Evolutionary conservation across 30 jellyfish, hydroid and myxozoan genomes (phyloP), one percentile per base, ranked within the genome.

Genomic region (Hydra vulgaris): DNA sequence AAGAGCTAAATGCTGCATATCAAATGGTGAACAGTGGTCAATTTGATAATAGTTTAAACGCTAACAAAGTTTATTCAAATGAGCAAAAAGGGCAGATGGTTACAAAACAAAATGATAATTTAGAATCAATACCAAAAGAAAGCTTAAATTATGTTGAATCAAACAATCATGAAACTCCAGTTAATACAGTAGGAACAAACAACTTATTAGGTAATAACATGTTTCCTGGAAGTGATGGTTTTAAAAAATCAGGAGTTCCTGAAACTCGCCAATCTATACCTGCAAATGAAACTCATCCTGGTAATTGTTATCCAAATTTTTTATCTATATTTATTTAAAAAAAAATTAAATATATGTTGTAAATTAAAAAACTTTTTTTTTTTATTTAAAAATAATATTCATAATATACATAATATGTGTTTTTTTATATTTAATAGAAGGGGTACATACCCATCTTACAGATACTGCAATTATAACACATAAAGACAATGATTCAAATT

Each of bases 391-490:
- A n/a, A n/a, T n/a, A n/a, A n/a, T n/a, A n/a, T n/a, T n/a, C n/a
- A n/a, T n/a, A n/a, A n/a, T n/a, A n/a, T n/a, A n/a, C n/a, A n/a
- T n/a, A n/a, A n/a, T 21, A 7, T 70, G 76, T 70, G 15, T 56
- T 1, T 40, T 54, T 26, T 54, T 25, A 27, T 74, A 74, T 67
- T 1, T 74, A 77, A 24, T 27, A 91, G 97, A 82, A 53, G 97
- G 97, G 7, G 82, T 68, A n/a, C 97, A 91, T 55, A 61, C 83
- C 20, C 97, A 91, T 72, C 53, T 86, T 0, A 91, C 97, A 15
- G 96, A 87, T 17, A 78, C 72, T 75, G 97, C 96, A 23, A 79
- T 91, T 26, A 83, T 91, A 19, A 78, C 90, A 22, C 97, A 91
- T 67, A 76, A 78, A n/a, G 86, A 91, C 77, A 81, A 71, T 21